These are phyloP conservation scores for Xiphophorus birchmanni DNA, from an alignment of 2,797 vertebrate species.

Conservation along the genomic window DNA sequence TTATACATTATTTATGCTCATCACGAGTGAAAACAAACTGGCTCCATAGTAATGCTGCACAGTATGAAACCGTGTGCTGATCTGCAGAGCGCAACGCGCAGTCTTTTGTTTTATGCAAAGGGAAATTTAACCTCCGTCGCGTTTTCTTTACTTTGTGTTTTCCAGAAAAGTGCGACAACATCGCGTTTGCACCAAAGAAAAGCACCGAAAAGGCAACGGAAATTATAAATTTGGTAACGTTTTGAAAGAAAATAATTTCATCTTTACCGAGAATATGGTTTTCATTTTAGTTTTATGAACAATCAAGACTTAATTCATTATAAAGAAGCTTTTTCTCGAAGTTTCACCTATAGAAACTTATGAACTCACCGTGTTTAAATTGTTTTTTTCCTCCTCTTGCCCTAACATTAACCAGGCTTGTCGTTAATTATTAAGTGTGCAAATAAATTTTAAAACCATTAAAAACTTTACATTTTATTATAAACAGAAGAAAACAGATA, in stretches of 20 bases:
- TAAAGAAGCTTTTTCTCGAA: conserved; percentile 6
- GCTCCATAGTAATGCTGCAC: conserved; percentile 41
- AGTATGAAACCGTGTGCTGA: conserved; percentile 46
- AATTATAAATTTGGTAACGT: background rate
- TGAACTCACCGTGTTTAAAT: conserved; percentile 49
- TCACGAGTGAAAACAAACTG: conserved; percentile 70
- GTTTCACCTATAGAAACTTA: conserved; percentile 14
- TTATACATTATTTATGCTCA: conserved; percentile 75
- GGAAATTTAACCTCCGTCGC: conserved; percentile 18
- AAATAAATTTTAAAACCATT: background rate
- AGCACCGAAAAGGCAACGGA: no score
- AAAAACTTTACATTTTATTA: background rate
- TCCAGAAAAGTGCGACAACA: background rate
- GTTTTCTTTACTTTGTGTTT: conserved; percentile 28
- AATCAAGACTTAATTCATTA: background rate
- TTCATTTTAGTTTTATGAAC: background rate
- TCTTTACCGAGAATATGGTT: background rate
- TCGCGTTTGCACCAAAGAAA: background rate
- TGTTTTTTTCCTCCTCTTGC: conserved; percentile 50
- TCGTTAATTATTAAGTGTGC: conserved; percentile 65
- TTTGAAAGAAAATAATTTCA: conserved; percentile 7
- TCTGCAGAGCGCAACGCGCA: conserved; percentile 18
- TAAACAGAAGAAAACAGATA: background rate
- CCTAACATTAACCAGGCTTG: conserved; percentile 57
- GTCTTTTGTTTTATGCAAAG: conserved; percentile 45